Conservation (phyloP, 2,888 invertebrate genomes). For the Caradrina kadenii region DNA sequence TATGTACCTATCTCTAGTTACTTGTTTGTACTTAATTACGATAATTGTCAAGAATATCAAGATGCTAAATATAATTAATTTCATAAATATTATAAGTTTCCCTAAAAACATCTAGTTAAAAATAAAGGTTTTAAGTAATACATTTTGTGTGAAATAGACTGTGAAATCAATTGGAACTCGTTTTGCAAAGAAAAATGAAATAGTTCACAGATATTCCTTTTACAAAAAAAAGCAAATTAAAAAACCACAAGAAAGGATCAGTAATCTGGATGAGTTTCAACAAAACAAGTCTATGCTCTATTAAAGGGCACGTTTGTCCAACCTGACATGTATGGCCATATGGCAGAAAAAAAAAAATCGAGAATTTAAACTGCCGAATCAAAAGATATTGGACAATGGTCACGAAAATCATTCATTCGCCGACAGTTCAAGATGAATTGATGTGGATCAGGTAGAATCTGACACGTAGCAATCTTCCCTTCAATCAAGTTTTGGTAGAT, state of each 20-base stretch:
- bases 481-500: slow-evolving; percentile 72
- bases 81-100: too few species aligned
- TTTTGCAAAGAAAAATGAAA: background rate
- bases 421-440: slow-evolving; percentile 78
- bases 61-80: background rate
- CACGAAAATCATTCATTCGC: slow-evolving; percentile 81
- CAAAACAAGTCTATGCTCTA: slow-evolving; percentile 73
- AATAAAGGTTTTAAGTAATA: background rate
- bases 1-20: background rate
- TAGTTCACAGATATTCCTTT: background rate
- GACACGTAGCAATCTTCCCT: slow-evolving; percentile 83
- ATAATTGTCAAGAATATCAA: background rate
- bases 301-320: slow-evolving; percentile 76
- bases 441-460: slow-evolving; percentile 85
- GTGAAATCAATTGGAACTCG: background rate
- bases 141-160: background rate
- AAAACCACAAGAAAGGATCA: slow-evolving; percentile 67
- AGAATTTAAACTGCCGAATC: slow-evolving; percentile 80
- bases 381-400: slow-evolving; percentile 90
- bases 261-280: slow-evolving; percentile 75
- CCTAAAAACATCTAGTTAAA: background rate
- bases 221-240: slow-evolving; percentile 59
- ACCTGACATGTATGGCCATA: slow-evolving; percentile 78
- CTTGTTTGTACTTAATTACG: background rate
- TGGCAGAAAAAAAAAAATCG: slow-evolving; percentile 75